Percentiles rank a stretch among this genome's conserved stretches.
phyloP scores from a whole-genome alignment of 2,113 vertebrate species.

The Phalacrocorax carbo region DNA sequence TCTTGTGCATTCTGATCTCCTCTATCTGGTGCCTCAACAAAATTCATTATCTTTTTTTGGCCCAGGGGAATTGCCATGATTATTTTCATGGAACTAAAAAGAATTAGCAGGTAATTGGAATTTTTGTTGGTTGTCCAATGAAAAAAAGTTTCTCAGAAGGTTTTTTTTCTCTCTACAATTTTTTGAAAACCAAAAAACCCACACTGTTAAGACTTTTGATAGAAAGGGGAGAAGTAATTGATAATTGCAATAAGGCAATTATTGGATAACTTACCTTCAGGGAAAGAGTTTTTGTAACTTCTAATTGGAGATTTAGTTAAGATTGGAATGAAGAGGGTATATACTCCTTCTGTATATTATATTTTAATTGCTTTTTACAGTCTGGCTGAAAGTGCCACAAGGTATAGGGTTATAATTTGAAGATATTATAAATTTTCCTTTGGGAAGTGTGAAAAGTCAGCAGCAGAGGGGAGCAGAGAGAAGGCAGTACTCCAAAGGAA shows the following conservation, averaged over 20 bases:
- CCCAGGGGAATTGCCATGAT: background rate
- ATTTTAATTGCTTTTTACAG: constrained; percentile 59
- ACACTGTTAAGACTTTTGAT: background rate
- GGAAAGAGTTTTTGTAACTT: constrained; percentile 30
- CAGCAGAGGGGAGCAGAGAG: background rate
- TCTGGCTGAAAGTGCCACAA: constrained; percentile 10
- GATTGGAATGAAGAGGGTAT: constrained; percentile 33
- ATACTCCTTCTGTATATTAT: constrained; percentile 36
- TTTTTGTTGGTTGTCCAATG: background rate
- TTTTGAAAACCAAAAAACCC: background rate
- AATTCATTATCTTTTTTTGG: background rate
- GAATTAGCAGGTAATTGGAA: background rate
- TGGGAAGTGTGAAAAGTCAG: background rate
- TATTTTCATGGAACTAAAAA: background rate
- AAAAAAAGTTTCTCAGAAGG: background rate
- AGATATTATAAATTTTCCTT: constrained; percentile 10
- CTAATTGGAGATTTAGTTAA: constrained; percentile 48
- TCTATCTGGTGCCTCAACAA: background rate
- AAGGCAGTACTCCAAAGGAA: background rate
- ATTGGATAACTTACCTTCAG: constrained; percentile 18
- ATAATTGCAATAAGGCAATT: background rate
- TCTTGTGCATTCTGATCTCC: background rate
- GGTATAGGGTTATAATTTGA: constrained; percentile 33
- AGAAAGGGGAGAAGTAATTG: background rate
- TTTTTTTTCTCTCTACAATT: background rate